Evolutionary conservation across 2,888 invertebrate species (phyloP).

Genomic region (Cheilosia urbana): DNA sequence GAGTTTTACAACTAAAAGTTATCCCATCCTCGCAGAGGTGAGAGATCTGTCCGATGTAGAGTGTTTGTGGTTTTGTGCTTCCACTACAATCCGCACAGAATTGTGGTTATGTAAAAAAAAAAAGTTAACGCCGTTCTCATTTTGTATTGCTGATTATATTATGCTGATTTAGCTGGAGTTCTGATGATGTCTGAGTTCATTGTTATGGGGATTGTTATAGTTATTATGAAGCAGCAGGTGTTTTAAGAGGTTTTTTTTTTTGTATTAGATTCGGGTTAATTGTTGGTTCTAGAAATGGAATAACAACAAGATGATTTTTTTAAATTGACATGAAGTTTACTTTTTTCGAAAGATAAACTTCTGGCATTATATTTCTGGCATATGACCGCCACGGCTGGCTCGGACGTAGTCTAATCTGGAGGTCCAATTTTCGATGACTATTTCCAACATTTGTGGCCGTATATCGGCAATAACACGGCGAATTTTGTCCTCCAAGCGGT

Average conservation of each 20-base stretch:
- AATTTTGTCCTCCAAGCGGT: too few species aligned
- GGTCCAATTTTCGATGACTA: too few species aligned
- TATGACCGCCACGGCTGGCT: too few species aligned
- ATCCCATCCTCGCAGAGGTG: constrained; percentile 36
- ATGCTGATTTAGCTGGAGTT: constrained; percentile 32
- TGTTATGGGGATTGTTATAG: neutral
- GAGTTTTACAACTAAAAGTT: constrained; percentile 62
- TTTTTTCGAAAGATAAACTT: too few species aligned
- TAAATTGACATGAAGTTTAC: too few species aligned
- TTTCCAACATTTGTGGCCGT: too few species aligned
- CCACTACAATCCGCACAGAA: constrained; percentile 49
- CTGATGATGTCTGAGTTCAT: constrained; percentile 2
- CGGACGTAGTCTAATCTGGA: too few species aligned
- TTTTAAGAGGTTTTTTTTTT: neutral
- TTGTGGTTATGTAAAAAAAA: constrained; percentile 60
- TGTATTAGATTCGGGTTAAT: neutral
- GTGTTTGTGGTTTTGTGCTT: constrained; percentile 63
- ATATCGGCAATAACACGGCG: too few species aligned
- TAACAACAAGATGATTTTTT: too few species aligned
- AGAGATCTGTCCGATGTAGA: constrained; percentile 37
- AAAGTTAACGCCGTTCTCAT: constrained; percentile 42
- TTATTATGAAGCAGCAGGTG: neutral
- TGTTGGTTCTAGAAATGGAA: too few species aligned
- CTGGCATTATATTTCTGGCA: too few species aligned
- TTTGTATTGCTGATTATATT: constrained; percentile 37